phyloP scores from a whole-genome alignment of 53 echinoderm and acorn worm species.

The Zoroaster sp. region DNA sequence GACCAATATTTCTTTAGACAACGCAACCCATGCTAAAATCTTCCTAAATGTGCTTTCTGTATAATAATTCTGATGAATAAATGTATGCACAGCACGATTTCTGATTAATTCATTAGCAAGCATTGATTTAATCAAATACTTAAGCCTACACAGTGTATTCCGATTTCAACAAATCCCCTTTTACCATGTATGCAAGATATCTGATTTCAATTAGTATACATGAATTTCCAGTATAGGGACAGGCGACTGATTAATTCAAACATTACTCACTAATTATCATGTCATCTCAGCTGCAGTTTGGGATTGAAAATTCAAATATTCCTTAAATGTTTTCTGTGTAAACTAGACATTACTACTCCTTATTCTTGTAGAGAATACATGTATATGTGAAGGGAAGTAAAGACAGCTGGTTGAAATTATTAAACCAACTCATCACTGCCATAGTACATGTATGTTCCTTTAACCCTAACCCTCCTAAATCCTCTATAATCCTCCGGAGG shows the following conservation, averaged over 20 bases:
- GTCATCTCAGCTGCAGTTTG: background rate
- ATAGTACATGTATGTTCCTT: too few relatives aligned
- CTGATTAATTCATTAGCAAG: background rate
- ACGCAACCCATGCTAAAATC: too few relatives aligned
- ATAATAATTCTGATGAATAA: background rate
- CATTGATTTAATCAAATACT: background rate
- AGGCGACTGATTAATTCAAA: background rate
- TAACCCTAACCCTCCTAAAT: too few relatives aligned
- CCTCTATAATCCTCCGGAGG: too few relatives aligned
- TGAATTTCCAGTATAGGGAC: background rate
- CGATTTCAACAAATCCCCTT: background rate
- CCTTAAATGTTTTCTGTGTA: background rate
- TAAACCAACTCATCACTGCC: too few relatives aligned
- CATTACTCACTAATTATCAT: background rate
- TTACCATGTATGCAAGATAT: background rate
- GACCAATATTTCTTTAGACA: background rate
- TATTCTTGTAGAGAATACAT: too few relatives aligned
- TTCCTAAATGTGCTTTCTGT: background rate
- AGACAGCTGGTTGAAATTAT: too few relatives aligned
- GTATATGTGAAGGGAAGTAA: background rate
- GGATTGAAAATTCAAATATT: background rate
- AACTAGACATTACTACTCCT: too few relatives aligned
- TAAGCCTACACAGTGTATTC: background rate
- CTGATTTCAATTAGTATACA: background rate
- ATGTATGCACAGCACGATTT: background rate